Percentiles rank a stretch among this genome's conserved stretches.
phyloP scores from a whole-genome alignment of 2,888 invertebrate genomes.

The Argyra leucocephala region DNA sequence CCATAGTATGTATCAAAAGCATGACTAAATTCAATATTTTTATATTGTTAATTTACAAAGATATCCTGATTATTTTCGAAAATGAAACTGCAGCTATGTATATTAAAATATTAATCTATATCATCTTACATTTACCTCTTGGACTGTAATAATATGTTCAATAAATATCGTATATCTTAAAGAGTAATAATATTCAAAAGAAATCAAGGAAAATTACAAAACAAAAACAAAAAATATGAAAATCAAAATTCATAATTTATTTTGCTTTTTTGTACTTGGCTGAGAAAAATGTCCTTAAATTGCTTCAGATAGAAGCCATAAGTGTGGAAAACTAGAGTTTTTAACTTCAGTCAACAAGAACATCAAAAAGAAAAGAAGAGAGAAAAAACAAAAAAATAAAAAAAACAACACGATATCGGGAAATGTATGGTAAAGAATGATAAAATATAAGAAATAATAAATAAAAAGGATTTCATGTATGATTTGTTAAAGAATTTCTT shows the following conservation, averaged over 20 bases:
- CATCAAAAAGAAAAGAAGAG: neutral
- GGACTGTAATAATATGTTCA: too few species aligned
- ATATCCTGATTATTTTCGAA: too few species aligned
- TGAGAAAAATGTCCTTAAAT: neutral
- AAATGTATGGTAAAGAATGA: constrained; percentile 3
- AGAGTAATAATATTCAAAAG: too few species aligned
- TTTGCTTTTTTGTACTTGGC: neutral
- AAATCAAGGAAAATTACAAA: neutral
- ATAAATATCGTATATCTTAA: too few species aligned
- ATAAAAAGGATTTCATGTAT: neutral
- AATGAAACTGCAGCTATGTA: too few species aligned
- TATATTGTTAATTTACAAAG: too few species aligned
- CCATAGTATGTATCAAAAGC: too few species aligned
- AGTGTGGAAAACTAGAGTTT: constrained; percentile 2
- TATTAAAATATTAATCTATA: too few species aligned
- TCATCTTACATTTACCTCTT: too few species aligned
- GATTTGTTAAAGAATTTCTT: neutral
- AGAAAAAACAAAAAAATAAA: neutral
- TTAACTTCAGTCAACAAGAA: constrained; percentile 1
- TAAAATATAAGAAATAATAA: constrained; percentile 4
- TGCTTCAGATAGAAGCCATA: neutral
- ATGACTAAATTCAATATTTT: too few species aligned
- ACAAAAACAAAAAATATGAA: neutral
- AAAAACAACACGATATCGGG: neutral
- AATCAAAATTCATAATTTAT: neutral